Evolutionary conservation across 2,888 invertebrate species (phyloP), one percentile per base, ranked within the genome.

Genomic region (Volucella bombylans): DNA sequence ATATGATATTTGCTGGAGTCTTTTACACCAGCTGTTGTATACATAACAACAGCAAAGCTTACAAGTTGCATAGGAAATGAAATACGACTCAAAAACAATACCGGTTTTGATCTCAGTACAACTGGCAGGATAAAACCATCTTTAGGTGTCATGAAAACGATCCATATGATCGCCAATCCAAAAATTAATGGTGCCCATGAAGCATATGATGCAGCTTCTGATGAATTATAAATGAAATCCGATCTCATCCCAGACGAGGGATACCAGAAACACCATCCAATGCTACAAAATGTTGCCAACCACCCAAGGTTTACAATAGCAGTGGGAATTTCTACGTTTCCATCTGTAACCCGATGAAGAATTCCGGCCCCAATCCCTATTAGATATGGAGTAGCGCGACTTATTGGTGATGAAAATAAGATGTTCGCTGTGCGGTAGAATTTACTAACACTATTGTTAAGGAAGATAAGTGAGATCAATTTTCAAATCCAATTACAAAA

Each of bases 401-500:
- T 94, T 4, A 94, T 89, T 1, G 94, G 92, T 15, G 94, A 93
- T 9, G 93, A 92, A 88, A 95, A 95, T 77, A 94, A 93, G 86
- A 95, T 90, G 83, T 94, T 94, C 11, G 95, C 95, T 38, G 95
- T 95, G 82, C 94, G 93, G 87, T 95, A 95, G 79, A 95, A 93
- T 89, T 95, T 95, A 89, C 94, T 94, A 59, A 94, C 92, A 87
- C 95, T 95, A 90, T 14, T n/a, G 1, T 15, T 49, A 14, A n/a
- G 15, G 2, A 49, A 14, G 3, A 12, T 59, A 4, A 41, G 8
- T 23, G 12, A 71, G 8, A 0, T 4, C 6, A 18, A 2, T n/a
- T 10, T 0, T 39, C 8, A 0, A 38, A 65, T 15, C 15, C 2
- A 8, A 6, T 18, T n/a, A 31, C 8, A 10, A 1, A 9, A 8